Conservation (phyloP, 92 coral and sea anemone species). For the Palythoa grandis region DNA sequence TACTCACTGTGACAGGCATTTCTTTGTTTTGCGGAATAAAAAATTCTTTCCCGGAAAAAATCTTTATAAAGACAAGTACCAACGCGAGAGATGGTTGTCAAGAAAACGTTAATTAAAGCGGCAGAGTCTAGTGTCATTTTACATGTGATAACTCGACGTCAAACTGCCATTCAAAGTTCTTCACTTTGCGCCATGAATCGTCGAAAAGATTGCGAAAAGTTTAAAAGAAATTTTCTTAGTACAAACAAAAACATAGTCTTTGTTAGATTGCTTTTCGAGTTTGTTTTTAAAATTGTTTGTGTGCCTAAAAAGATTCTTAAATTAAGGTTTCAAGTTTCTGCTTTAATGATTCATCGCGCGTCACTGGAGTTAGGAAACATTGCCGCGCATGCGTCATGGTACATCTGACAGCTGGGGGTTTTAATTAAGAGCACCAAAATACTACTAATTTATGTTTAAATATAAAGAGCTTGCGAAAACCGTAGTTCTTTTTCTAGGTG, state of each 20-base stretch:
- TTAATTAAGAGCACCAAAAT: constrained; percentile 9
- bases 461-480: neutral
- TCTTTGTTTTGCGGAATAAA: neutral
- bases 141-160: neutral
- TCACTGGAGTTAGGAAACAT: neutral
- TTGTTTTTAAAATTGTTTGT: neutral
- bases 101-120: constrained; percentile 4
- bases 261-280: neutral
- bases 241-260: neutral
- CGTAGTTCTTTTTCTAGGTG: neutral
- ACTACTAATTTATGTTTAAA: neutral
- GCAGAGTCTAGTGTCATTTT: neutral
- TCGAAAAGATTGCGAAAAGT: neutral
- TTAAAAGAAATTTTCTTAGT: neutral
- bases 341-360: too few species aligned
- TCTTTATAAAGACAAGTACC: neutral
- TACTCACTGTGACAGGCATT: neutral
- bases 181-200: neutral
- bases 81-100: neutral
- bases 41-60: neutral
- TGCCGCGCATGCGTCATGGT: constrained; percentile 28
- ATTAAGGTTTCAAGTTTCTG: neutral
- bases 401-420: constrained; percentile 26
- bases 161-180: neutral
- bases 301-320: neutral